Evolutionary conservation across 1,140 invertebrate species (phyloP).

Genomic region (Globodera rostochiensis): DNA sequence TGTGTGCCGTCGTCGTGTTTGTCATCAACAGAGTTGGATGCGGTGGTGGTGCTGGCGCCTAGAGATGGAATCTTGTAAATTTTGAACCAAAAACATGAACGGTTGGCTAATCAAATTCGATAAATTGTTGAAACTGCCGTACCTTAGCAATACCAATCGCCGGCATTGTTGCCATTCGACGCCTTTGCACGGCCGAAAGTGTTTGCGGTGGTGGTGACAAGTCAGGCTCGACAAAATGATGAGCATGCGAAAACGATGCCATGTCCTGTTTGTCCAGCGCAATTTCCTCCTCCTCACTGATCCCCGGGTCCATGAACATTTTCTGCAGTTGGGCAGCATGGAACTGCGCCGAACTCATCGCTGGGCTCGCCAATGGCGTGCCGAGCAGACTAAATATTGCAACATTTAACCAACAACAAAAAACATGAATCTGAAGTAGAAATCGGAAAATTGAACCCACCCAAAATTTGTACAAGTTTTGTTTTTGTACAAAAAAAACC

Average conservation of each 20-base stretch:
- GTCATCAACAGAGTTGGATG: background rate
- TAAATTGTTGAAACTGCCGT: background rate
- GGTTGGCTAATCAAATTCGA: background rate
- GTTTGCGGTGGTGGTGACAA: background rate
- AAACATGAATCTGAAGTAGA: too few relatives aligned
- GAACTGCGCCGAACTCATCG: conserved; percentile 25
- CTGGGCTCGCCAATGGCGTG: conserved; percentile 34
- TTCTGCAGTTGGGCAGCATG: conserved; percentile 39
- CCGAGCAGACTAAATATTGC: background rate
- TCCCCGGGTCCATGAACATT: conserved; percentile 37
- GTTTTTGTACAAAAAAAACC: too few relatives aligned
- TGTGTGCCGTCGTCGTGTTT: background rate
- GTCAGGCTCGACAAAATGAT: conserved; percentile 15
- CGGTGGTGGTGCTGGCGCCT: background rate
- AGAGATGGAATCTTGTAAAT: background rate
- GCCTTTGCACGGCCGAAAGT: background rate
- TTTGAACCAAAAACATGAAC: too few relatives aligned
- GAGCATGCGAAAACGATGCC: background rate
- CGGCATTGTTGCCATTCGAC: background rate
- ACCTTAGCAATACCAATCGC: background rate
- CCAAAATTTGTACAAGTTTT: too few relatives aligned
- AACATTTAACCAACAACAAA: too few relatives aligned
- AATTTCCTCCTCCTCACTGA: conserved; percentile 27
- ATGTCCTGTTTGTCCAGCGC: background rate
- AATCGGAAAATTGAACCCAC: too few relatives aligned